Evolutionary conservation across 2,888 invertebrate species (phyloP), one percentile per base, ranked within the genome.

Genomic region (Linnaemya tessellans): DNA sequence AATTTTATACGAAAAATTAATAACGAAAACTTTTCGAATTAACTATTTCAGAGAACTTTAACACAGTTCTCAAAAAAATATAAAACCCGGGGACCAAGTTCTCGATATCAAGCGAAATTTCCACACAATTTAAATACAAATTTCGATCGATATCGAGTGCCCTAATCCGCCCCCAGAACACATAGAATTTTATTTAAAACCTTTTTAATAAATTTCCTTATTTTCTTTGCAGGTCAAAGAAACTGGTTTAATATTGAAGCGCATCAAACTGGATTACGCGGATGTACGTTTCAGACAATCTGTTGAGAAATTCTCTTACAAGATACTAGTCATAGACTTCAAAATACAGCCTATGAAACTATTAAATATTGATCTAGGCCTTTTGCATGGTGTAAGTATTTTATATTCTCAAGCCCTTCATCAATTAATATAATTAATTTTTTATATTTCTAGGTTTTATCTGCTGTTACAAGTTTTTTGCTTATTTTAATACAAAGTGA

Each of bases 401-500:
- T 64, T 3, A 15, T 20, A 30, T 35, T 30, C 3, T 49, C 49
- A 1, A 7, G 8, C 3, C 10, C 22, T 20, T 0, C 0, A n/a
- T 8, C 3, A n/a, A 67, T 49, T 30, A 3, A 46, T 64, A 38
- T 62, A 20, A 67, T 79, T 65, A 38, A 15, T 46, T 56, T n/a
- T 56, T 43, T 64, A 35, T 20, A n/a, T 41, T 87, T 88, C 49
- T 67, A 90, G 90, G 87, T 90, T 0, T 84, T 92, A 3, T 89
- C 92, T 1, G 88, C 91, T 3, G 90, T 90, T 3, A 89, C 90
- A 9, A 91, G 90, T 22, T 91, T 92, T 74, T 86, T 90, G n/a
- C 71, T 92, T 3, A 91, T 92, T 60, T 87, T 92, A 3, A 89
- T 92, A 51, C 92, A 92, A 88, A 87, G 89, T 30, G 93, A 92